phyloP scores from a whole-genome alignment of 2,888 invertebrate species.

The Cistogaster globosa region DNA sequence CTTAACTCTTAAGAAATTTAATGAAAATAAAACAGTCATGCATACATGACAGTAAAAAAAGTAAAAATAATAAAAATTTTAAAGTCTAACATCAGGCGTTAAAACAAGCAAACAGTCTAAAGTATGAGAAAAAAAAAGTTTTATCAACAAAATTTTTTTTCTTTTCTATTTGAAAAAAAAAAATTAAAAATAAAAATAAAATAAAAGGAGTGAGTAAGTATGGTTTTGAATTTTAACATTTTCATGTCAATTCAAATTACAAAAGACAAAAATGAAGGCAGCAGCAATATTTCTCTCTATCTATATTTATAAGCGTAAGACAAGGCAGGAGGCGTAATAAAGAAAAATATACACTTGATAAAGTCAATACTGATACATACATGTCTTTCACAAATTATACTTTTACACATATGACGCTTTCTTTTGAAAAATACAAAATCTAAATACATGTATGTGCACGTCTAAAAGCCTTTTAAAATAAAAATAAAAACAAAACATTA shows the following conservation, averaged over 20 bases:
- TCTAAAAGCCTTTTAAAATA: conserved; percentile 63
- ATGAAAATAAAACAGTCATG: conserved; percentile 71
- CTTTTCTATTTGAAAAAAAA: neutral
- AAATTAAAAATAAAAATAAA: neutral
- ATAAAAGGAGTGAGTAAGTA: conserved; percentile 62
- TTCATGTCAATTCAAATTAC: conserved; percentile 72
- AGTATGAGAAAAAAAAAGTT: conserved; percentile 35
- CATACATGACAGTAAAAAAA: conserved; percentile 52
- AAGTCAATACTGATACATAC: conserved; percentile 69
- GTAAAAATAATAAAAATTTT: conserved; percentile 29
- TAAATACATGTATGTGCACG: conserved; percentile 54
- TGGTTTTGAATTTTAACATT: conserved; percentile 71
- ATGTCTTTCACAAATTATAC: conserved; percentile 31
- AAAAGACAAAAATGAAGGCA: conserved; percentile 69
- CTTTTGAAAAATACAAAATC: conserved; percentile 37
- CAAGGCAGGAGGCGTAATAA: conserved; percentile 12
- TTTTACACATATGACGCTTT: conserved; percentile 65
- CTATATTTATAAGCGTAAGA: conserved; percentile 3
- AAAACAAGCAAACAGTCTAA: conserved; percentile 49
- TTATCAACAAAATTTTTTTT: conserved; percentile 19
- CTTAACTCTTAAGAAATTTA: conserved; percentile 67
- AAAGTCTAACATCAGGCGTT: conserved; percentile 65
- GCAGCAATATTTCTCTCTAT: conserved; percentile 25
- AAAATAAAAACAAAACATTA: conserved; percentile 39
- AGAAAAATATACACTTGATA: conserved; percentile 68